phyloP scores from a whole-genome alignment of 2,888 invertebrate genomes.

The Trisateles emortualis region DNA sequence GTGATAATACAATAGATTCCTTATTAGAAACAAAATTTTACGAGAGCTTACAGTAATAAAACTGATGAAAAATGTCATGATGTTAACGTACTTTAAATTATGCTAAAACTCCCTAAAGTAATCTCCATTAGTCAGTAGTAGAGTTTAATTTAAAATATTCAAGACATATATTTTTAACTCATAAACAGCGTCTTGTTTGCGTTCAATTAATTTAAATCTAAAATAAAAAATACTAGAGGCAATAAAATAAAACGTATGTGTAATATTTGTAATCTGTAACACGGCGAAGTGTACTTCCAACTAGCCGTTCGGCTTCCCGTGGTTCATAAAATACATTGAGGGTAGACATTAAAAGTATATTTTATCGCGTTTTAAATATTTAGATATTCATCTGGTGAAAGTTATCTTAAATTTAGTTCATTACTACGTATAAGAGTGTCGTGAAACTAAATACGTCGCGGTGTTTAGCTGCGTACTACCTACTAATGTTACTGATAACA shows the following conservation, averaged over 20 bases:
- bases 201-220: slow-evolving; percentile 81
- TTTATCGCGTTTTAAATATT: slow-evolving; percentile 85
- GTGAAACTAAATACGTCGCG: slow-evolving; percentile 73
- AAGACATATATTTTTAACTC: slow-evolving; percentile 62
- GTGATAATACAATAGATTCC: slow-evolving; percentile 26
- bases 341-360: slow-evolving; percentile 82
- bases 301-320: slow-evolving; percentile 60
- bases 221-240: slow-evolving; percentile 70
- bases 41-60: slow-evolving; percentile 61
- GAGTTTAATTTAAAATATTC: slow-evolving; percentile 66
- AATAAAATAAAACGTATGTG: slow-evolving; percentile 75
- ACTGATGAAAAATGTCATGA: slow-evolving; percentile 67
- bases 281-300: slow-evolving; percentile 55
- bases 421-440: slow-evolving; percentile 62
- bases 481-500: slow-evolving; percentile 39
- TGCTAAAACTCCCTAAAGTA: slow-evolving; percentile 63
- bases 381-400: slow-evolving; percentile 84
- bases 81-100: slow-evolving; percentile 67
- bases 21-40: slow-evolving; percentile 55
- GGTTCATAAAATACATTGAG: slow-evolving; percentile 77
- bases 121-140: slow-evolving; percentile 61
- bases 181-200: slow-evolving; percentile 77
- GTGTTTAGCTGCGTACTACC: slow-evolving; percentile 23
- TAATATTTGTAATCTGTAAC: slow-evolving; percentile 79
- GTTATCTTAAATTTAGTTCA: slow-evolving; percentile 78